Percentiles rank a stretch among this genome's conserved stretches.
Evolutionary conservation across 1,140 invertebrate species (phyloP).

Genomic region (Hycleus phaleratus): DNA sequence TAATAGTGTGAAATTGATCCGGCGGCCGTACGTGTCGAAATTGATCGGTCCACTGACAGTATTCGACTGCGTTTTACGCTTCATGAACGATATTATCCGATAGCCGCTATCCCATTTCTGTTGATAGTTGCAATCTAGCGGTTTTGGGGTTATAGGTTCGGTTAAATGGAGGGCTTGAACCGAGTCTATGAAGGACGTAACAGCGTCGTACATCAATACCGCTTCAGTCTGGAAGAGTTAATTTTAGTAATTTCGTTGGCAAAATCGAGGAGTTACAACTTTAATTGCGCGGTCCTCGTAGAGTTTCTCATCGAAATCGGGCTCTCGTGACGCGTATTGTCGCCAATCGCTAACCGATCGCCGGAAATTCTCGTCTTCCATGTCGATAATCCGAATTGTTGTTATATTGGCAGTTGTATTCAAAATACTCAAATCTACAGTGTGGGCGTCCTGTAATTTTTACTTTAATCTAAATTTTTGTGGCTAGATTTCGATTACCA

Average conservation of each 20-base stretch:
- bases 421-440: conserved; percentile 24
- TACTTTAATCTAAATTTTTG: background rate
- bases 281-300: background rate
- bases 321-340: conserved; percentile 7
- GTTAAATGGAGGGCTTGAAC: conserved; percentile 42
- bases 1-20: conserved; percentile 27
- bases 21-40: conserved; percentile 21
- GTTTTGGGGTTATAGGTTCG: conserved; percentile 37
- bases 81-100: conserved; percentile 66
- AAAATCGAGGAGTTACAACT: background rate
- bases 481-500: conserved; percentile 32
- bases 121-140: conserved; percentile 48
- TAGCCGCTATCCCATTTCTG: conserved; percentile 44
- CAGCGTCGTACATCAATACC: conserved; percentile 68
- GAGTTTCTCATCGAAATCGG: background rate
- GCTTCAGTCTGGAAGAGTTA: conserved; percentile 54
- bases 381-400: conserved; percentile 62
- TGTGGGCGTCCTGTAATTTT: conserved; percentile 33
- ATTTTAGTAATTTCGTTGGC: background rate
- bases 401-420: conserved; percentile 65
- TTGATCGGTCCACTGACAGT: conserved; percentile 10
- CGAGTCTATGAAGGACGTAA: conserved; percentile 57
- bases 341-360: conserved; percentile 43
- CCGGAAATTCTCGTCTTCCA: conserved; percentile 39
- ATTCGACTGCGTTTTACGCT: conserved; percentile 39